A percentile compares a stretch with the other conserved stretches of the same genome.
phyloP scores from a whole-genome alignment of 1,140 invertebrate species.

The Drosophila hydei region DNA sequence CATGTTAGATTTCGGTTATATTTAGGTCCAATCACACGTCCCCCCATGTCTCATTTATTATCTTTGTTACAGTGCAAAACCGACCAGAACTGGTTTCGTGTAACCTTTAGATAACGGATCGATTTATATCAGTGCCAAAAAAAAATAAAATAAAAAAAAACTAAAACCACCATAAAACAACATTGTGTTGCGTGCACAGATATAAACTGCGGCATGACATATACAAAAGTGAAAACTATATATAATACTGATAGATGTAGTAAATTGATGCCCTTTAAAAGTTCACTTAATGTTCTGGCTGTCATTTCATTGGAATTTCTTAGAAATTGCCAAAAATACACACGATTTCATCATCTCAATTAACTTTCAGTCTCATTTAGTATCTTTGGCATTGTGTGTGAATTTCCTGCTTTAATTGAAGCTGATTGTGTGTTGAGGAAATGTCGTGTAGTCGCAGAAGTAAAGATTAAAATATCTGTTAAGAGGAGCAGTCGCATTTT shows the following conservation, averaged over 20 bases:
- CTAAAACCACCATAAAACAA: conserved; percentile 6
- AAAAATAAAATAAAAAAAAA: neutral
- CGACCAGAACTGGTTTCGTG: conserved; percentile 19
- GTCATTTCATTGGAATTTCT: conserved; percentile 15
- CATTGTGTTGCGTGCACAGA: conserved; percentile 46
- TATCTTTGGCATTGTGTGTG: conserved; percentile 11
- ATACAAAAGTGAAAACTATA: conserved; percentile 25
- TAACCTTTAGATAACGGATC: conserved; percentile 48
- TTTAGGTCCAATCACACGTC: conserved; percentile 49
- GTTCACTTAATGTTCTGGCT: conserved; percentile 10
- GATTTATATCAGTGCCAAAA: conserved; percentile 48
- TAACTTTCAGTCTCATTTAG: conserved; percentile 14
- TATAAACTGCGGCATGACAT: conserved; percentile 35
- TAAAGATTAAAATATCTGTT: neutral
- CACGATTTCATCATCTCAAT: conserved; percentile 58
- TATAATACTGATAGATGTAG: conserved; percentile 4
- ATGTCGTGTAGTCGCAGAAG: neutral
- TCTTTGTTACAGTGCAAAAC: conserved; percentile 16
- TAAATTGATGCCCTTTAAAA: conserved; percentile 31
- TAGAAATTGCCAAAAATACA: conserved; percentile 44
- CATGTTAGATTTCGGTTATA: conserved; percentile 46
- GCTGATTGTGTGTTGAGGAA: neutral
- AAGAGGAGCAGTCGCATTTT: neutral
- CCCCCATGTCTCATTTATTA: conserved; percentile 52
- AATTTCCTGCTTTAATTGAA: conserved; percentile 3